Percentiles rank a stretch among this genome's conserved stretches.
Evolutionary conservation across 2,797 vertebrate genomes (phyloP).

Genomic region (Geotrypetes seraphini): DNA sequence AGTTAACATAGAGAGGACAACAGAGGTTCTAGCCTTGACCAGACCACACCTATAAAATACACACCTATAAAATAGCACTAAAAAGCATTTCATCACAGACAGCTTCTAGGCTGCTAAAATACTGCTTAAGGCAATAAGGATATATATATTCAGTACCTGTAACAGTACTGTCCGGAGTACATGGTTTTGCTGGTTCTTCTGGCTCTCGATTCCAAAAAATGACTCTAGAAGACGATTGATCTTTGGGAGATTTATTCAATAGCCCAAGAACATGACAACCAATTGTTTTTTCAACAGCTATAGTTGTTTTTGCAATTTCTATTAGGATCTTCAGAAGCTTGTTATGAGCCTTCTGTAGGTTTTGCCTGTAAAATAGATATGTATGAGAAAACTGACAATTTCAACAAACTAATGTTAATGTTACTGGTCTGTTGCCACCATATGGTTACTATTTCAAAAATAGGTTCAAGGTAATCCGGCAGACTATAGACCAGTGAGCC

Average conservation of each 20-base stretch:
- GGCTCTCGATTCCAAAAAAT: slow-evolving; percentile 41
- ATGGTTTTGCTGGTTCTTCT: slow-evolving; percentile 28
- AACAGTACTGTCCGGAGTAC: slow-evolving; percentile 29
- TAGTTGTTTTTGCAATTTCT: slow-evolving; percentile 83
- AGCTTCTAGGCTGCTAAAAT: no score
- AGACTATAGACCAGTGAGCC: no score
- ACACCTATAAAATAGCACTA: no score
- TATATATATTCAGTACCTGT: slow-evolving; percentile 39
- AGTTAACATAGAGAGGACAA: no score
- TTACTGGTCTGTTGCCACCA: no score
- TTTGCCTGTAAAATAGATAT: slow-evolving; percentile 51
- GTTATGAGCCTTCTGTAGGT: slow-evolving; percentile 65
- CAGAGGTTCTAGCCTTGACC: no score
- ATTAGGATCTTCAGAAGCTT: slow-evolving; percentile 75
- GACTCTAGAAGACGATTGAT: slow-evolving; percentile 31
- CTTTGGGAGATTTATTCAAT: slow-evolving; percentile 48
- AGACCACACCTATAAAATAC: no score
- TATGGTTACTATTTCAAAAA: no score
- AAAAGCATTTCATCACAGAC: no score
- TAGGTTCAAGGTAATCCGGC: no score
- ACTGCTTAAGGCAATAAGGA: neutral
- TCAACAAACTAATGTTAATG: no score
- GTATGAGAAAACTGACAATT: no score
- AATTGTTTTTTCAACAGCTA: slow-evolving; percentile 84
- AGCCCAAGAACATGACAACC: slow-evolving; percentile 73